Evolutionary conservation across 2,113 vertebrate genomes (phyloP), one percentile per base, ranked within the genome.

Genomic region (Corythornis madagascariensis): DNA sequence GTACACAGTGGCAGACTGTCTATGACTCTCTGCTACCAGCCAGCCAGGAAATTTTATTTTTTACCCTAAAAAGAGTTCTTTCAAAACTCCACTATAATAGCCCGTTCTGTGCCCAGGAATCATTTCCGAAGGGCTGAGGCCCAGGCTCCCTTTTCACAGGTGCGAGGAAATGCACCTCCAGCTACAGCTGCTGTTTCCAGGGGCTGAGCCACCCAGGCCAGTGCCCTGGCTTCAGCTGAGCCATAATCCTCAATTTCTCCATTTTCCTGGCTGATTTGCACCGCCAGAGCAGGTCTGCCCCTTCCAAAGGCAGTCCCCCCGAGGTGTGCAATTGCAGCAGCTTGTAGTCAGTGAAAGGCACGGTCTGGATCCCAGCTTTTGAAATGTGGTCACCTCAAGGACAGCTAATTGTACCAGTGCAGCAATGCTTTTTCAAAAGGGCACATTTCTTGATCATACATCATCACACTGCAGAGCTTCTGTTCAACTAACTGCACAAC

Each of bases 1-100:
- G 82, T 53, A 96, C 92, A 95, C 94, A 96, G 96, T 93, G 91
- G 96, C 96, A 96, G 95, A 96, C 95, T 96, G 94, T 96, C 92
- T 91, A 96, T 94, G 93, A 61, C 96, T 93, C 92, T 96, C 91
- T 77, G 87, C 78, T 95, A 94, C 91, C 82, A 95, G 95, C 72
- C 84, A 94, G 95, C 92, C 82, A 96, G 85, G 3, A 11, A 95
- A 94, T 94, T 95, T 96, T 95, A 93, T 95, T 95, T 96, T 96
- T 96, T 5, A 10, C 78, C 87, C 91, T 92, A 92, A 91, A 95
- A 96, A 92, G 95, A 95, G 94, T 96, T 94, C 94, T 95, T 95
- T 96, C 92, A 95, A 91, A 96, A 95, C 91, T 95, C 92, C 40
- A 64, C 84, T 88, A 74, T 87, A 95, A 96, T 95, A 86, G 85